These are phyloP conservation scores for Chlamydotis undulata DNA, from an alignment of 2,113 vertebrate genomes.

Conservation along the genomic window DNA sequence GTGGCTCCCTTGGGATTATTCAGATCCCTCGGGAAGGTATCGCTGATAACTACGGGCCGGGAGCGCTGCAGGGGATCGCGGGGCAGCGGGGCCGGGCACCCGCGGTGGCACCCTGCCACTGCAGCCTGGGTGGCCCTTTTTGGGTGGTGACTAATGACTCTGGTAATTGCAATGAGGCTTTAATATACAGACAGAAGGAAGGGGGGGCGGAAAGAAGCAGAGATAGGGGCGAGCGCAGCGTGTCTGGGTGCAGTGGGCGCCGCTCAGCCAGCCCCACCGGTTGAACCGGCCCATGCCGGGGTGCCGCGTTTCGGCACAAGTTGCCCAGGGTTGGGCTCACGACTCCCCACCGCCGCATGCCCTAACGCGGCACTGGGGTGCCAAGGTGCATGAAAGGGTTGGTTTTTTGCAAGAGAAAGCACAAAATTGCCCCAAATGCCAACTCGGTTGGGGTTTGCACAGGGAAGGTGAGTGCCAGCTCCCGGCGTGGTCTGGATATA, in stretches of 20 bases:
- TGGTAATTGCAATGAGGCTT: background rate
- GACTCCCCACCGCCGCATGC: background rate
- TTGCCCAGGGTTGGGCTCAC: background rate
- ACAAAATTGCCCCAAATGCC: fast-evolving
- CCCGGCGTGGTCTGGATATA: background rate
- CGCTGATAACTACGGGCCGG: fast-evolving
- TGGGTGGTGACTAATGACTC: background rate
- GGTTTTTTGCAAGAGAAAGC: background rate
- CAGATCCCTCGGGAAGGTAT: background rate
- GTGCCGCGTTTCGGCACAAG: background rate
- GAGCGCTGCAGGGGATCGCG: background rate
- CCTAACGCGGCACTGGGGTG: background rate
- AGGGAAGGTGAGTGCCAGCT: background rate
- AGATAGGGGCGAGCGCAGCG: background rate
- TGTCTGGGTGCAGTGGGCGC: background rate
- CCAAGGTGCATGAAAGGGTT: background rate
- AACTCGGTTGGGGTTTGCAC: fast-evolving
- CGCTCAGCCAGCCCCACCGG: background rate
- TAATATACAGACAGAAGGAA: background rate
- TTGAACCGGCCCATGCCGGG: background rate
- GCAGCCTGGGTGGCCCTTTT: slow-evolving; percentile 40
- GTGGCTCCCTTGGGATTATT: background rate
- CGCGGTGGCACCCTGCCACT: background rate
- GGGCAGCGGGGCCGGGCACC: background rate
- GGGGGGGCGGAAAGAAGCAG: background rate